Conservation (phyloP, 2,113 vertebrate genomes). For the Poeciliopsis occidentalis region DNA sequence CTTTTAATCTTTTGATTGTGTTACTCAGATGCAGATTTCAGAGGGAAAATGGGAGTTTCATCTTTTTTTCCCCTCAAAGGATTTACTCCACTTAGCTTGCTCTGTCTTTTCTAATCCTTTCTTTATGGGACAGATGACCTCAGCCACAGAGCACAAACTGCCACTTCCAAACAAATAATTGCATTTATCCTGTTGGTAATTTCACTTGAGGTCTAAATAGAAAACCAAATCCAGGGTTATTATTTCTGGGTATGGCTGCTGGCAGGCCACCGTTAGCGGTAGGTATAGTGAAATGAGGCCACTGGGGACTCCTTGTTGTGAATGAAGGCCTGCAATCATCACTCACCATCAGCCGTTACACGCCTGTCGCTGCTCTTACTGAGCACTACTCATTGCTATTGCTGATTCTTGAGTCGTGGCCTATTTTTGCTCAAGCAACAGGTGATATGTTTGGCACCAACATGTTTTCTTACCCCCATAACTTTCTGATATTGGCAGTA, state of each 20-base stretch:
- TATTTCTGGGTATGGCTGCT: constrained; percentile 52
- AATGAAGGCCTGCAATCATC: constrained; percentile 68
- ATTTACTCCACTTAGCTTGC: constrained; percentile 38
- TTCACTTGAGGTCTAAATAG: constrained; percentile 40
- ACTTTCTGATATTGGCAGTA: no score
- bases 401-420: constrained; percentile 79
- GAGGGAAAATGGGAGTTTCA: constrained; percentile 27
- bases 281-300: constrained; percentile 69
- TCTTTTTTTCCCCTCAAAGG: constrained; percentile 27
- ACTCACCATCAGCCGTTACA: constrained; percentile 64
- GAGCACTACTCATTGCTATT: constrained; percentile 68
- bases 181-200: constrained; percentile 8
- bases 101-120: constrained; percentile 41
- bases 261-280: constrained; percentile 54
- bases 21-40: constrained; percentile 40
- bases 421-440: constrained; percentile 78
- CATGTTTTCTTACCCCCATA: constrained; percentile 52
- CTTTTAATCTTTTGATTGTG: constrained; percentile 58
- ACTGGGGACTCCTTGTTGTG: constrained; percentile 53
- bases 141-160: constrained; percentile 26
- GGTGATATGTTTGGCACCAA: constrained; percentile 70
- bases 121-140: constrained; percentile 25
- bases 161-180: constrained; percentile 27
- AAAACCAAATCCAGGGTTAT: constrained; percentile 55
- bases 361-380: constrained; percentile 53